phyloP scores from a whole-genome alignment of 2,113 vertebrate genomes.

The Falco punctatus region DNA sequence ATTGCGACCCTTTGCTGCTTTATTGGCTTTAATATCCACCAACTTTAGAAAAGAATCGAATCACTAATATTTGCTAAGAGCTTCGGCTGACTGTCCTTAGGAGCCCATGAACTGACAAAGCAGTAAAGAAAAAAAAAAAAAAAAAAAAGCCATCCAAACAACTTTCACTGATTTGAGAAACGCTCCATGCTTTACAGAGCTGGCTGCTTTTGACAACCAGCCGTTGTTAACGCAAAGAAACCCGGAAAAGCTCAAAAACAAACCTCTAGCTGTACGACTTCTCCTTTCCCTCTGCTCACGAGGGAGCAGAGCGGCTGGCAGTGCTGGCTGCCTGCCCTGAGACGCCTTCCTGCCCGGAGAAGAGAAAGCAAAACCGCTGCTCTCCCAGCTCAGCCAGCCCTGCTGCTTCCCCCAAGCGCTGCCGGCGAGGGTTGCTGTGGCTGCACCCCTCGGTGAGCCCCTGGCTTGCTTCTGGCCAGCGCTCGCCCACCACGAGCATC shows the following conservation, averaged over 20 bases:
- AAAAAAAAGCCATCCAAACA: not conserved
- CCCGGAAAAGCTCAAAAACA: not conserved
- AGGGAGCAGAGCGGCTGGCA: fast-evolving
- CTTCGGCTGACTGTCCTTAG: not conserved
- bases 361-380: slow-evolving; percentile 7
- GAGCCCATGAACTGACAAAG: not conserved
- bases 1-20: not conserved
- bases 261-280: not conserved
- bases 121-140: no score
- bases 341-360: fast-evolving
- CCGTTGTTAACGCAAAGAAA: not conserved
- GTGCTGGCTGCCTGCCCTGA: not conserved
- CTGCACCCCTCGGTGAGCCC: fast-evolving
- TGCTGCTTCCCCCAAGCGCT: fast-evolving
- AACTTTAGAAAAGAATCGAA: not conserved
- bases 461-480: fast-evolving
- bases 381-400: not conserved
- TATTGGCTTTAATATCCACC: not conserved
- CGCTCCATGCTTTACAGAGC: fast-evolving
- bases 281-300: not conserved
- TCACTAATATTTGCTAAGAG: not conserved
- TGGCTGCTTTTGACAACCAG: not conserved
- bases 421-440: not conserved
- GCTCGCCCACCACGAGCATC: not conserved
- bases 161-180: not conserved